Evolutionary conservation across 2,888 invertebrate genomes (phyloP).

Genomic region (Opisthograptis luteolata): DNA sequence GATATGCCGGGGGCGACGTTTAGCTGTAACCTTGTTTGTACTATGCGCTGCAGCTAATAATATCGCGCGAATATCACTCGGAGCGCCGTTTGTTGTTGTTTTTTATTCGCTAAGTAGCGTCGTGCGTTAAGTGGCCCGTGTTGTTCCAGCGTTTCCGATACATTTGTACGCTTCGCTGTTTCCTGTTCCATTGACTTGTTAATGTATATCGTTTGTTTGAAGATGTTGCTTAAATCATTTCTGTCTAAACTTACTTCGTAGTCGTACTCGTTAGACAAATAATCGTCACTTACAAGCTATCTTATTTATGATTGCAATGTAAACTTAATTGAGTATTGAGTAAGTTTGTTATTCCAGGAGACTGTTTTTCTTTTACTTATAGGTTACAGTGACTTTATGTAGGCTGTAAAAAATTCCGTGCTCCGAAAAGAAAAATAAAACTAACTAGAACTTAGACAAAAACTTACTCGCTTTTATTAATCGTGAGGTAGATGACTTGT

Average conservation of each 20-base stretch:
- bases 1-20: constrained; percentile 76
- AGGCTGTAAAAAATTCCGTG: too few species aligned
- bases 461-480: too few species aligned
- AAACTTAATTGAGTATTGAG: too few species aligned
- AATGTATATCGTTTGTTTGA: constrained; percentile 40
- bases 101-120: constrained; percentile 60
- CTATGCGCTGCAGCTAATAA: constrained; percentile 81
- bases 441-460: too few species aligned
- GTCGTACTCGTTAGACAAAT: too few species aligned
- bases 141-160: constrained; percentile 65
- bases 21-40: constrained; percentile 79
- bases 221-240: constrained; percentile 31
- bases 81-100: constrained; percentile 67
- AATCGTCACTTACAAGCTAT: too few species aligned
- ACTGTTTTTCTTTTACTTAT: too few species aligned
- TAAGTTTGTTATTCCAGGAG: too few species aligned
- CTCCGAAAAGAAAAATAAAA: too few species aligned
- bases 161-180: constrained; percentile 55
- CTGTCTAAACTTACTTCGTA: not conserved
- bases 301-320: too few species aligned
- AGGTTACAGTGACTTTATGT: too few species aligned
- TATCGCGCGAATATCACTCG: constrained; percentile 73
- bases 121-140: constrained; percentile 60
- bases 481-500: too few species aligned
- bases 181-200: constrained; percentile 49